Evolutionary conservation across 2,113 vertebrate species (phyloP).

Genomic region (Periophthalmus modestus): DNA sequence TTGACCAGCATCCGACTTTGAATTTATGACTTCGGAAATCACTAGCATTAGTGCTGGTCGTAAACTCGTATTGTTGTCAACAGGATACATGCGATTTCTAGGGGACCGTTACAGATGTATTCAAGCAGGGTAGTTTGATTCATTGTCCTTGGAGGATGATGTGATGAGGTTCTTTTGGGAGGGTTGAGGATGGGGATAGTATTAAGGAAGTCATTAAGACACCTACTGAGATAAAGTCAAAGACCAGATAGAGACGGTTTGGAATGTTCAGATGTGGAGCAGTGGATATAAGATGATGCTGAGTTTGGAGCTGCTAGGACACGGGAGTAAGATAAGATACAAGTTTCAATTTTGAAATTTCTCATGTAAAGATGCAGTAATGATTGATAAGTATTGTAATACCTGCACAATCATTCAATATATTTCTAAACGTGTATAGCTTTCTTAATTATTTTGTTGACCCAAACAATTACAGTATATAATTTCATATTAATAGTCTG

Average conservation of each 20-base stretch:
- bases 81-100: neutral
- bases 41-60: neutral
- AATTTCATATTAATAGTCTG: no score
- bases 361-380: no score
- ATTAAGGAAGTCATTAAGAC: neutral
- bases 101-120: conserved; percentile 3
- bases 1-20: neutral
- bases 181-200: neutral
- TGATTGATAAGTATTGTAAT: no score
- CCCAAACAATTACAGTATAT: no score
- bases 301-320: neutral
- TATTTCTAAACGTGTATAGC: no score
- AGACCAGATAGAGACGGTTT: neutral
- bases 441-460: no score
- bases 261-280: neutral
- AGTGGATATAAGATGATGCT: neutral
- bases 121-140: neutral
- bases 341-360: no score
- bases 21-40: conserved; percentile 12
- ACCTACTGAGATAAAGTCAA: neutral
- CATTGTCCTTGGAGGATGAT: neutral
- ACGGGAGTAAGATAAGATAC: neutral
- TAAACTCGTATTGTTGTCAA: conserved; percentile 4
- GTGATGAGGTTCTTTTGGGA: neutral
- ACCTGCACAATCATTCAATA: no score